Base-by-base conservation (phyloP, 2,888 invertebrate genomes). In the Hedya salicella region DNA sequence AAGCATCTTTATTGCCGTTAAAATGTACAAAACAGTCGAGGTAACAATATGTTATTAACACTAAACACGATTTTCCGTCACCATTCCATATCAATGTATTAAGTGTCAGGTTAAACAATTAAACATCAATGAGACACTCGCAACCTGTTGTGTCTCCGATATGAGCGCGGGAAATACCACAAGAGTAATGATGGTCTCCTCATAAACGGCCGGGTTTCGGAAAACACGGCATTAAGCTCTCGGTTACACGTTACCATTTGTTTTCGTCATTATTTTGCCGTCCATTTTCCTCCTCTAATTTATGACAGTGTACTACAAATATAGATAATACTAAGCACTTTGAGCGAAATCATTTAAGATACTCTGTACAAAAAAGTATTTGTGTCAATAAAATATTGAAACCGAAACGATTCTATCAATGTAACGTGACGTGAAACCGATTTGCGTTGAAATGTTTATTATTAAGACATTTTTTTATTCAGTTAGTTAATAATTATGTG, bases 191-290 rank as follows among this genome's bases (percentile, higher is more conserved):
- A 52, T 32, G 19, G 42, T 44, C 19, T 17, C 40, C 16, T n/a
- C 19, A 36, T 9, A 52, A 19, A 42, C 39, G 49, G 40, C 11
- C 36, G 8, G n/a, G 14, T 14, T 11, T 19, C 44, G 52, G 62
- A 52, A 44, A 62, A 44, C 39, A 44, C 32, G 30, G 16, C 36
- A 62, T 46, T 32, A 30, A 39, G 21, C 53, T 52, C 30, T 50
- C 52, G 32, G 52, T 30, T 52, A 53, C 61, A 16, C 14, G 32
- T 11, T 44, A 44, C 32, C 42, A 32, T 61, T 52, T 44, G 46
- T 62, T 53, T 50, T 39, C 16, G 49, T 60, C 40, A 30, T 16
- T 11, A 39, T 39, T 57, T 13, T 25, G 59, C 14, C 19, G 11
- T 14, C 48, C n/a, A 39, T 48, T 48, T 21, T 49, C 57, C 19